Evolutionary conservation across 2,113 vertebrate species (phyloP).

Genomic region (Corythaeola cristata): DNA sequence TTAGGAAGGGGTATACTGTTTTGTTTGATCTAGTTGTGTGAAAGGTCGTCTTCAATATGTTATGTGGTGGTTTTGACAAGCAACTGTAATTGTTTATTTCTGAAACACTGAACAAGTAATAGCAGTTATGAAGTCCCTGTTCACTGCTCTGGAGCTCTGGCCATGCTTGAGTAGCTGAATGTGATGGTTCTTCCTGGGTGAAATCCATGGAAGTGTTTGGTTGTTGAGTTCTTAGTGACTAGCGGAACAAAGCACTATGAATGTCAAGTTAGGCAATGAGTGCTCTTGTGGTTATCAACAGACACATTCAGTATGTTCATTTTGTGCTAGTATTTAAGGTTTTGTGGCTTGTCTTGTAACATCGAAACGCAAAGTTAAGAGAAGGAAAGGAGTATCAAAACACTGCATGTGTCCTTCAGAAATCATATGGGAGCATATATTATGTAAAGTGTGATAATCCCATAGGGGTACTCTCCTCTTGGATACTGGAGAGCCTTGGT

Average conservation of each 20-base stretch:
- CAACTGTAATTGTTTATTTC: neutral
- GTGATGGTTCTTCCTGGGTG: neutral
- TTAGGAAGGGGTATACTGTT: neutral
- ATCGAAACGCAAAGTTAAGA: neutral
- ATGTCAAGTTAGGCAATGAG: neutral
- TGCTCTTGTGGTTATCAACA: neutral
- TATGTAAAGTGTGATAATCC: neutral
- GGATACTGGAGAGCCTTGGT: neutral
- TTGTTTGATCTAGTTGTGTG: neutral
- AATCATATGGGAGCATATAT: accelerated
- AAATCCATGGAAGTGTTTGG: neutral
- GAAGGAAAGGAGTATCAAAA: neutral
- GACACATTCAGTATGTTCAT: neutral
- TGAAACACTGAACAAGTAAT: neutral
- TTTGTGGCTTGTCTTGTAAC: neutral
- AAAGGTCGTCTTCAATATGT: neutral
- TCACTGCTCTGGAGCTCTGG: neutral
- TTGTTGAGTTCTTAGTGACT: neutral
- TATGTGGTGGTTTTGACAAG: neutral
- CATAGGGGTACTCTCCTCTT: neutral
- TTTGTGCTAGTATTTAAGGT: neutral
- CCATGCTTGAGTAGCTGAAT: neutral
- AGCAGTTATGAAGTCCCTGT: neutral
- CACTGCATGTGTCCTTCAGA: neutral
- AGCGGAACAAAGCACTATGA: neutral